These are phyloP conservation scores for Emmelina monodactyla DNA, from an alignment of 2,888 invertebrate species.

Conservation along the genomic window DNA sequence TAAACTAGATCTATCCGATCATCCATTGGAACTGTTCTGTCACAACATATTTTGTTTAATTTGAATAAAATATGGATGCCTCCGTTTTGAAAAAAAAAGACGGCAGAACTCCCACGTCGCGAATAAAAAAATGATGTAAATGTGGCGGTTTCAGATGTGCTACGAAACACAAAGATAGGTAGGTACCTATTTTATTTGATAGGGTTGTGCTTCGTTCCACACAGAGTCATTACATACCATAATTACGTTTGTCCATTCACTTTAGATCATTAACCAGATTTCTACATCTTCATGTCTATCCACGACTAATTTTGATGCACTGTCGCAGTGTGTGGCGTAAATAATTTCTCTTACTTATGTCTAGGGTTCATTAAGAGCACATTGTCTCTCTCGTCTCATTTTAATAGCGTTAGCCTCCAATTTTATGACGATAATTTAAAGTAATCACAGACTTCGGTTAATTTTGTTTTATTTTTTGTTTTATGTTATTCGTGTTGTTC, in stretches of 20 bases:
- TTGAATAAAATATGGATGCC: conserved; percentile 7
- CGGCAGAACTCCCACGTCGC: not conserved
- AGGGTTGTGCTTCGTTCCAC: conserved; percentile 57
- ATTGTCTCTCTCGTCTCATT: conserved; percentile 44
- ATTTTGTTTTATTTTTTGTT: too few species aligned
- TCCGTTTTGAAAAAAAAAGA: not conserved
- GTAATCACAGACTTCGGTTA: too few species aligned
- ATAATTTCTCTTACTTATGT: conserved; percentile 47
- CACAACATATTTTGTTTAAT: conserved; percentile 41
- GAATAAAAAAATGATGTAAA: too few species aligned
- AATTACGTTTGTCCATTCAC: conserved; percentile 60
- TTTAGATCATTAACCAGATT: conserved; percentile 55
- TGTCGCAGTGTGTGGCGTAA: conserved; percentile 51
- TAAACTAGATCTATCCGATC: conserved; percentile 42
- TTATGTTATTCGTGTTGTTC: too few species aligned
- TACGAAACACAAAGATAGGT: too few species aligned
- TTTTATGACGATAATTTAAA: conserved; percentile 42
- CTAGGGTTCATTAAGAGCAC: conserved; percentile 45
- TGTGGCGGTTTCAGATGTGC: too few species aligned
- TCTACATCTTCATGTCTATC: conserved; percentile 48
- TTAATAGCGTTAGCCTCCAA: conserved; percentile 44
- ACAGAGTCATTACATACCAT: conserved; percentile 36
- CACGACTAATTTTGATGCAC: conserved; percentile 30
- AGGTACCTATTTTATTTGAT: too few species aligned
- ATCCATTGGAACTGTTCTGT: conserved; percentile 41